Conservation (phyloP, 2,113 vertebrate species). For the Malaclemys terrapin region DNA sequence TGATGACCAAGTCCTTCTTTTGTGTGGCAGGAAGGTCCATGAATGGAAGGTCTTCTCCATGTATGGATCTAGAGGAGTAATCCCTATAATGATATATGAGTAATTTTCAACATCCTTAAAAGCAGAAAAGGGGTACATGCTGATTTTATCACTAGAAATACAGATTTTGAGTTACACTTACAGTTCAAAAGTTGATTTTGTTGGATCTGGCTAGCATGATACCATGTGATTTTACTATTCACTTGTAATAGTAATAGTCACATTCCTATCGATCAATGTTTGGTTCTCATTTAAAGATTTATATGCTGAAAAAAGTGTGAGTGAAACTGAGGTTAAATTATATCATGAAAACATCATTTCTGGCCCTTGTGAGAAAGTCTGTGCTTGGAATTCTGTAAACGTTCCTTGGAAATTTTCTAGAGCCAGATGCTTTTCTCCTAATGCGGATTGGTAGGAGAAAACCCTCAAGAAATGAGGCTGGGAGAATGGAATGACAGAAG, state of each 20-base stretch:
- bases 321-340: not conserved
- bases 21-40: fast-evolving
- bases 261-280: not conserved
- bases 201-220: not conserved
- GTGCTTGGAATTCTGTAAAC: not conserved
- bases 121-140: not conserved
- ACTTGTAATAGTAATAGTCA: not conserved
- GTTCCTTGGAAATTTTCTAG: not conserved
- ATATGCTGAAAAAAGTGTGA: fast-evolving
- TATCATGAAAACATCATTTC: not conserved
- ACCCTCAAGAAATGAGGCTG: not conserved
- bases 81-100: fast-evolving
- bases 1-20: fast-evolving
- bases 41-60: not conserved
- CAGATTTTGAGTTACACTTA: fast-evolving
- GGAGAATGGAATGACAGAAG: not conserved
- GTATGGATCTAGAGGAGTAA: fast-evolving
- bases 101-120: not conserved
- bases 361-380: not conserved
- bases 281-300: not conserved
- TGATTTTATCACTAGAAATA: not conserved
- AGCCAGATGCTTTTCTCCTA: not conserved
- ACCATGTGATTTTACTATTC: not conserved
- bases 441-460: not conserved
- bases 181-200: not conserved